Evolutionary conservation across 2,797 vertebrate genomes (phyloP).

Genomic region (Phoxinus dragarum): DNA sequence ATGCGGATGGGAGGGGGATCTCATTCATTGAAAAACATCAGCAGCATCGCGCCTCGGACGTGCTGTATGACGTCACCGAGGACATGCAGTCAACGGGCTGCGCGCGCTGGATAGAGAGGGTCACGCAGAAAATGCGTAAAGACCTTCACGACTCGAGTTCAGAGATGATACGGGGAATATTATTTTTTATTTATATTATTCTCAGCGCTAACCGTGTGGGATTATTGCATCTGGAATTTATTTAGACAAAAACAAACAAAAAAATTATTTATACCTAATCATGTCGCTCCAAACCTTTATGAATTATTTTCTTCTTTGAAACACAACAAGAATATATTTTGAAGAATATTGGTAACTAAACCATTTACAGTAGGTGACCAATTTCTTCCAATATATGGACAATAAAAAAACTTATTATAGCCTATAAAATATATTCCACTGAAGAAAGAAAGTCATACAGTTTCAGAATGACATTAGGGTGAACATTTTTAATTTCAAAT

Average conservation of each 20-base stretch:
- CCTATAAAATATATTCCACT: not conserved
- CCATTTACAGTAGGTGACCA: not conserved
- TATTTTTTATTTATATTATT: not conserved
- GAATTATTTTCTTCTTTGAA: not conserved
- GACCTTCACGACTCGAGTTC: slow-evolving; percentile 44
- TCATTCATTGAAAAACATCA: slow-evolving; percentile 87
- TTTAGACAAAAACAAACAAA: not conserved
- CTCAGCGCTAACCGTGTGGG: not conserved
- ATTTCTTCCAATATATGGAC: not conserved
- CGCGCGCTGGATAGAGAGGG: slow-evolving; percentile 61
- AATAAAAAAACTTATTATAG: too few species aligned
- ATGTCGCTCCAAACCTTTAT: too few species aligned
- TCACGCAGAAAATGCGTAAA: slow-evolving; percentile 50
- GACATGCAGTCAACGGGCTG: slow-evolving; percentile 79
- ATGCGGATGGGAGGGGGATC: slow-evolving; percentile 73
- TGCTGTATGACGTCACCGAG: slow-evolving; percentile 80
- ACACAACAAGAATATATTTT: too few species aligned
- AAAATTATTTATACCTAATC: not conserved
- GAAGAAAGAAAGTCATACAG: not conserved
- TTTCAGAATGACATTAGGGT: not conserved
- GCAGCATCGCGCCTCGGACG: slow-evolving; percentile 77
- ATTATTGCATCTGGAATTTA: not conserved
- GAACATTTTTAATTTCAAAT: not conserved
- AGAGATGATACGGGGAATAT: slow-evolving; percentile 27
- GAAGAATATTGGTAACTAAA: not conserved